Base-by-base conservation (phyloP, 2,113 vertebrate species). In the Phoxinus phoxinus region DNA sequence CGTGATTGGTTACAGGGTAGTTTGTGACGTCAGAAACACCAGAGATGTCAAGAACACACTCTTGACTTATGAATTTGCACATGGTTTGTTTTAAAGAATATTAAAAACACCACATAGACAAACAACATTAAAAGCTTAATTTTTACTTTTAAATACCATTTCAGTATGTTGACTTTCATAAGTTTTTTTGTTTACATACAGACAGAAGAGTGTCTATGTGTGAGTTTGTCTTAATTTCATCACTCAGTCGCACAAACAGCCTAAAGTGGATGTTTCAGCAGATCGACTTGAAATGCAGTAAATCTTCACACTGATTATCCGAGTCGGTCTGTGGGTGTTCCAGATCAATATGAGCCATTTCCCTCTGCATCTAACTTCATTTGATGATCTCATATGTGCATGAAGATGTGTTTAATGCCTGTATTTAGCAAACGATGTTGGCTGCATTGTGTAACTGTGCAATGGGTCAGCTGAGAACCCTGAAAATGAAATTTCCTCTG, bases 301-400 rank as follows among this genome's bases (percentile, higher is more conserved):
- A 35, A 44, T 44, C 74, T 59, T 80, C 37, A 53, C 30, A 41
- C 76, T 59, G 53, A 78, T 78, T 37, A 25, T 78, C 53, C 8
- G 53, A 41, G 76, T 59, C 9, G 23, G 32, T 78, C 53, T 59
- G 83, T 84, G 58, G 67, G 41, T 35, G 46, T 81, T 63, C 51
- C 58, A 19, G 44, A 81, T 81, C 77, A 84, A 84, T 87, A 81
- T 27, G 71, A 86, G 53, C 21, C 30, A 5, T 48, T 85, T 72
- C 12, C 17, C 53, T 79, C 32, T 80, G 56, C 61, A 41, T 85
- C 74, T 81, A 76, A 87, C 69, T 84, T 53, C 2, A 78, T 17
- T 35, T 79, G 53, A 13, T 48, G 61, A 30, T 48, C 61, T 61
- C 12, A 56, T 56, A 56, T 56, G 53, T 32, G 2, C 17, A 10